Conservation (phyloP, 2,113 vertebrate species). For the Heteronetta atricapilla region DNA sequence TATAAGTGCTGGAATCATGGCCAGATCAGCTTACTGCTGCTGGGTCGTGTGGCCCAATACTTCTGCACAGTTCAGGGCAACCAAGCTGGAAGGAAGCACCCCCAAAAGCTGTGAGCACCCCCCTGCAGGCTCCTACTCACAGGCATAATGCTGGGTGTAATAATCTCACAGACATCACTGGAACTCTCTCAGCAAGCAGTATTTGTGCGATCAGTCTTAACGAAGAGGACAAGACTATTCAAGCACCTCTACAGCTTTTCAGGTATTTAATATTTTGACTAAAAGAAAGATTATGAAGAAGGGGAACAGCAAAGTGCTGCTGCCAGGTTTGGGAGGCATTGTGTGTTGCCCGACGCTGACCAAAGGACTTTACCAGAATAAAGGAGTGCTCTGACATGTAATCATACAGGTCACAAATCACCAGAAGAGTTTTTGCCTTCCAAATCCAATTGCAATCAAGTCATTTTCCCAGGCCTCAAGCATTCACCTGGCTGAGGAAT, state of each 20-base stretch:
- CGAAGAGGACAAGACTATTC: not conserved
- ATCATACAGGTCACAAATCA: not conserved
- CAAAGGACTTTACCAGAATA: not conserved
- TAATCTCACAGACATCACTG: not conserved
- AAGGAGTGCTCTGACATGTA: not conserved
- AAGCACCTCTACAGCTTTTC: not conserved
- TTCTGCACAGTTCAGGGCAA: not conserved
- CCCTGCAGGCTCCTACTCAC: not conserved
- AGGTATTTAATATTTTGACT: not conserved
- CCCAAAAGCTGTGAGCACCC: accelerated
- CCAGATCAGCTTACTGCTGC: not conserved
- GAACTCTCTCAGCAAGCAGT: not conserved
- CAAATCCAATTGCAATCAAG: not conserved
- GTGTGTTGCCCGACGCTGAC: not conserved
- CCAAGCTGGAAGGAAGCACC: accelerated
- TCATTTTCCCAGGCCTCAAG: not conserved
- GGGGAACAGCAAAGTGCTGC: not conserved
- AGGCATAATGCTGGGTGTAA: not conserved
- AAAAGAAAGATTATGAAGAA: not conserved
- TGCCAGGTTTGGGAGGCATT: not conserved
- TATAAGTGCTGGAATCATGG: accelerated
- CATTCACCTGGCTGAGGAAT: not conserved
- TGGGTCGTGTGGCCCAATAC: accelerated
- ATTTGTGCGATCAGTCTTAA: not conserved
- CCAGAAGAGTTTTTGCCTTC: not conserved